Conservation (phyloP, 2,113 vertebrate species). For the Maylandia zebra region DNA sequence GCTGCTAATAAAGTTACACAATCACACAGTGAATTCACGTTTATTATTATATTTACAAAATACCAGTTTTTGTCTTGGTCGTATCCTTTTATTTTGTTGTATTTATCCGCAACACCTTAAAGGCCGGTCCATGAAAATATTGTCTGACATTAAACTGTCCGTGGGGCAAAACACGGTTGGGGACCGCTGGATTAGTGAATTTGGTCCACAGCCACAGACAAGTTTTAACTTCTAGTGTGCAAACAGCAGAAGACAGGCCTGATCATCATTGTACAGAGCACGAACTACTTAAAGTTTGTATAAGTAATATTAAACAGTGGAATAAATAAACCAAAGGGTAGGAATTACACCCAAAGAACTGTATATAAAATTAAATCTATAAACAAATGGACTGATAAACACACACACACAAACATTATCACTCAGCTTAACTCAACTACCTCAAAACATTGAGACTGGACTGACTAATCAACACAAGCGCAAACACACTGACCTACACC, state of each 20-base stretch:
- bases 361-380: neutral
- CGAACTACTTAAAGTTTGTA: neutral
- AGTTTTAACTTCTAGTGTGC: neutral
- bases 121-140: neutral
- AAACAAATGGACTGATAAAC: neutral
- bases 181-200: neutral
- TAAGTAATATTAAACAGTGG: neutral
- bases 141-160: neutral
- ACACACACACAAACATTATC: accelerated
- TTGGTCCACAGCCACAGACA: neutral
- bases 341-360: neutral
- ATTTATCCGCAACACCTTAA: accelerated
- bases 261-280: neutral
- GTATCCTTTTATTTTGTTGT: neutral
- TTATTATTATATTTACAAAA: neutral
- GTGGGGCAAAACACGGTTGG: accelerated
- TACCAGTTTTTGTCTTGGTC: neutral
- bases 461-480: too few species aligned
- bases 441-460: too few species aligned
- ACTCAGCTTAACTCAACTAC: too few species aligned
- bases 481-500: too few species aligned
- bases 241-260: neutral
- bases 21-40: neutral
- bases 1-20: neutral
- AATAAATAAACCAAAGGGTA: neutral